Evolutionary conservation across 2,888 invertebrate species (phyloP).

Genomic region (Palloptera scutellata): DNA sequence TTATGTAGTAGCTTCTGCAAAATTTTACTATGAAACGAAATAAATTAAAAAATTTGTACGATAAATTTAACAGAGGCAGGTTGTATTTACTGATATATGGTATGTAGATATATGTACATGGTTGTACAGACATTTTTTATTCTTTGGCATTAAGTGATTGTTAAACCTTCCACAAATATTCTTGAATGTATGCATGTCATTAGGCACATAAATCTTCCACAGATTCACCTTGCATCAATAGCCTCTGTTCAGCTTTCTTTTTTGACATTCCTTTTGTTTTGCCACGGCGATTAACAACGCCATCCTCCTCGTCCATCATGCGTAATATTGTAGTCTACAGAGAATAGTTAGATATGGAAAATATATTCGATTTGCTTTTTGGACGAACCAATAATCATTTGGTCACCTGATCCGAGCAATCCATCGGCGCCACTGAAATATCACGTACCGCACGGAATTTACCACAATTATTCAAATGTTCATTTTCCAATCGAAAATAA

Average conservation of each 20-base stretch:
- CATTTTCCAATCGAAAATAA: constrained; percentile 88
- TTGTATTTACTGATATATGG: no score
- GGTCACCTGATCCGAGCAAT: constrained; percentile 74
- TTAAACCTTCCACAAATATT: no score
- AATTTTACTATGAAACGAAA: no score
- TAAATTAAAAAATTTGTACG: no score
- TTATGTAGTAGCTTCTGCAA: no score
- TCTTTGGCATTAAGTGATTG: no score
- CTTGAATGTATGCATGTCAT: constrained; percentile 18
- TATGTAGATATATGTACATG: no score
- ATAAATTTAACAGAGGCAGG: no score
- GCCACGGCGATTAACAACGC: constrained; percentile 59
- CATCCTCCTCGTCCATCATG: constrained; percentile 64
- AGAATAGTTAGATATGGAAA: constrained; percentile 16
- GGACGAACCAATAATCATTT: neutral
- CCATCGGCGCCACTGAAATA: constrained; percentile 80
- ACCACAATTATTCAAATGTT: constrained; percentile 90
- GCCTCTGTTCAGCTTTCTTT: constrained; percentile 56
- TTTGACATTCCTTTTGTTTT: constrained; percentile 50
- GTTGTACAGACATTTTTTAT: no score
- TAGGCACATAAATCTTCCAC: constrained; percentile 61
- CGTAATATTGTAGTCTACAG: constrained; percentile 64
- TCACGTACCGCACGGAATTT: constrained; percentile 87
- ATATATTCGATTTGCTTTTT: constrained; percentile 4
- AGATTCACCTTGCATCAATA: constrained; percentile 60